Evolutionary conservation across 2,888 invertebrate genomes (phyloP).

Genomic region (Meliscaeva auricollis): DNA sequence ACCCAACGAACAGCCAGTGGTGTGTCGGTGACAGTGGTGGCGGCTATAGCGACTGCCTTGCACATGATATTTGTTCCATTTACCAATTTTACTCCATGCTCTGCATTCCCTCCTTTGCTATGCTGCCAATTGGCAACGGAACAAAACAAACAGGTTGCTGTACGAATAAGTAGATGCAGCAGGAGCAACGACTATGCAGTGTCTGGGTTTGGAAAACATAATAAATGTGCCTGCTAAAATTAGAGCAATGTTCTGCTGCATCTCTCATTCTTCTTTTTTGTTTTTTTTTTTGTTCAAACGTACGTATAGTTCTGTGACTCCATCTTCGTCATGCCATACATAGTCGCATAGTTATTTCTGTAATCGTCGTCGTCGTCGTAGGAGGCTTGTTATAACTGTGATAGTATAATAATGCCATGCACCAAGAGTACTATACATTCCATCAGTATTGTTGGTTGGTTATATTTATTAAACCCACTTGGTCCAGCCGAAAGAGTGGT

Average conservation of each 20-base stretch:
- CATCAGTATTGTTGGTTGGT: conserved; percentile 9
- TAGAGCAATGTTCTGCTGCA: conserved; percentile 63
- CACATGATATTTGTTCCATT: conserved; percentile 71
- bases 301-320: not conserved
- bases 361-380: conserved; percentile 4
- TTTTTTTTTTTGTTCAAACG: not conserved
- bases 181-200: conserved; percentile 36
- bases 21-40: conserved; percentile 29
- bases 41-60: conserved; percentile 36
- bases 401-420: conserved; percentile 45
- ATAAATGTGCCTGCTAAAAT: conserved; percentile 69
- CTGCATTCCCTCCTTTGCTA: conserved; percentile 17
- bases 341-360: conserved; percentile 23
- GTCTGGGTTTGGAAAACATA: conserved; percentile 63
- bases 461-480: conserved; percentile 39
- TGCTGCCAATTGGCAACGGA: conserved; percentile 32
- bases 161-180: conserved; percentile 66
- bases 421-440: not conserved
- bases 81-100: conserved; percentile 64
- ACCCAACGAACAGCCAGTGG: conserved; percentile 37
- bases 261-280: conserved; percentile 9
- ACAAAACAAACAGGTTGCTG: conserved; percentile 74
- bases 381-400: conserved; percentile 32
- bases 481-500: conserved; percentile 21
- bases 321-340: conserved; percentile 2